phyloP scores from a whole-genome alignment of 1,140 invertebrate genomes.

The Lepidotrigona ventralis region DNA sequence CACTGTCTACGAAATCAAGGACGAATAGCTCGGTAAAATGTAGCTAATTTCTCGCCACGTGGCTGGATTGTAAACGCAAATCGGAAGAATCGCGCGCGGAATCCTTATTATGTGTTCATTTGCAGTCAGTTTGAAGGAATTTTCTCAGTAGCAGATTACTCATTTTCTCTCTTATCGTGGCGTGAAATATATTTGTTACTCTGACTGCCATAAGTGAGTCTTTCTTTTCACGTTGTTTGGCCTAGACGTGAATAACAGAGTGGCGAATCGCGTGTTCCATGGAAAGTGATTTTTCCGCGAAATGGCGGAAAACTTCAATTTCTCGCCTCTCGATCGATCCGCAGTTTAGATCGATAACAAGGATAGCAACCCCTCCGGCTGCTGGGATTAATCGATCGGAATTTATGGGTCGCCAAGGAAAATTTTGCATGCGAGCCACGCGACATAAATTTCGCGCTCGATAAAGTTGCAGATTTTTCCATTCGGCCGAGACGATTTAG shows the following conservation, averaged over 20 bases:
- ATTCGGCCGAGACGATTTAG: constrained; percentile 1
- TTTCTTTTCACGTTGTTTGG: neutral
- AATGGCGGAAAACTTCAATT: constrained; percentile 29
- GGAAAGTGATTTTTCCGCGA: constrained; percentile 24
- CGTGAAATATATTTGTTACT: too few species aligned
- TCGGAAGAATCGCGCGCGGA: neutral
- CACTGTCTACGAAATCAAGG: neutral
- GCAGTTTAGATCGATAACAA: constrained; percentile 32
- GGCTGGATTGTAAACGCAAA: neutral
- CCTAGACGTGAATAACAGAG: neutral
- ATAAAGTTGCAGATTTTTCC: constrained; percentile 27
- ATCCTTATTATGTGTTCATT: neutral
- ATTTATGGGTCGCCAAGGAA: constrained; percentile 21
- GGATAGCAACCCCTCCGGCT: constrained; percentile 24
- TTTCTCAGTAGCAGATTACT: neutral
- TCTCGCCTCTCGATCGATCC: constrained; percentile 37
- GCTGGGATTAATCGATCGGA: constrained; percentile 37
- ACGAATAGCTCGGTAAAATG: constrained; percentile 31
- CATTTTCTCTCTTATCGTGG: too few species aligned
- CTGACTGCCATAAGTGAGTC: too few species aligned
- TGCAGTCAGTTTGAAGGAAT: neutral
- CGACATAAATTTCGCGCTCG: constrained; percentile 29
- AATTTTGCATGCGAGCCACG: constrained; percentile 5
- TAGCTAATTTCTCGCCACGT: neutral
- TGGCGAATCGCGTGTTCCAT: constrained; percentile 13